phyloP scores from a whole-genome alignment of 2,113 vertebrate genomes.

The Sula dactylatra region DNA sequence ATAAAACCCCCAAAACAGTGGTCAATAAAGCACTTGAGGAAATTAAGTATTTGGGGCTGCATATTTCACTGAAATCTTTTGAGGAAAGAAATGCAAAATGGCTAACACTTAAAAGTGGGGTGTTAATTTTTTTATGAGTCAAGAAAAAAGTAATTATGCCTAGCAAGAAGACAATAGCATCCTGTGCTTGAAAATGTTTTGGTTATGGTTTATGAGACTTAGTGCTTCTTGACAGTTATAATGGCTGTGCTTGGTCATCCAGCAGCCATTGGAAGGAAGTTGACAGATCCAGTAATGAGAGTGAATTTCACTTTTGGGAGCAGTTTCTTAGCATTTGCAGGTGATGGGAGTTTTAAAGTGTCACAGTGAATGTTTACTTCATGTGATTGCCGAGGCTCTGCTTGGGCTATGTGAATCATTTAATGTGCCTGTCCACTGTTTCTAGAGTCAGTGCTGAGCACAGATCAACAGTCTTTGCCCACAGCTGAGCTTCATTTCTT shows the following conservation, averaged over 20 bases:
- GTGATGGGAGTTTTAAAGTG: background rate
- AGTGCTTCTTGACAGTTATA: background rate
- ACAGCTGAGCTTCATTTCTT: background rate
- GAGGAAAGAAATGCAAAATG: background rate
- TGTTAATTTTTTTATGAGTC: conserved; percentile 25
- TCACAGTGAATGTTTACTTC: background rate
- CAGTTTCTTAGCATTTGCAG: background rate
- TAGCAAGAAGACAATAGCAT: background rate
- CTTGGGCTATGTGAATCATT: background rate
- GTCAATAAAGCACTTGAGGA: conserved; percentile 47
- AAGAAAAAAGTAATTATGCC: background rate
- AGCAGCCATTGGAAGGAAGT: background rate
- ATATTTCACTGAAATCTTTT: background rate
- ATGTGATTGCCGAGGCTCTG: background rate
- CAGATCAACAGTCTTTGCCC: background rate
- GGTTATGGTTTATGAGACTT: background rate
- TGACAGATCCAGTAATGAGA: background rate
- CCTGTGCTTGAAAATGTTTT: background rate
- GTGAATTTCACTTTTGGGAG: background rate
- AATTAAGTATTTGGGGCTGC: conserved; percentile 27
- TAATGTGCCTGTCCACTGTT: background rate
- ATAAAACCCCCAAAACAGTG: background rate
- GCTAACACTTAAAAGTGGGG: background rate
- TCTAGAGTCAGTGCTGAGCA: background rate
- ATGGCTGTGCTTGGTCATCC: background rate